Evolutionary conservation across 2,888 invertebrate genomes (phyloP).

Genomic region (Lomographa bimaculata): DNA sequence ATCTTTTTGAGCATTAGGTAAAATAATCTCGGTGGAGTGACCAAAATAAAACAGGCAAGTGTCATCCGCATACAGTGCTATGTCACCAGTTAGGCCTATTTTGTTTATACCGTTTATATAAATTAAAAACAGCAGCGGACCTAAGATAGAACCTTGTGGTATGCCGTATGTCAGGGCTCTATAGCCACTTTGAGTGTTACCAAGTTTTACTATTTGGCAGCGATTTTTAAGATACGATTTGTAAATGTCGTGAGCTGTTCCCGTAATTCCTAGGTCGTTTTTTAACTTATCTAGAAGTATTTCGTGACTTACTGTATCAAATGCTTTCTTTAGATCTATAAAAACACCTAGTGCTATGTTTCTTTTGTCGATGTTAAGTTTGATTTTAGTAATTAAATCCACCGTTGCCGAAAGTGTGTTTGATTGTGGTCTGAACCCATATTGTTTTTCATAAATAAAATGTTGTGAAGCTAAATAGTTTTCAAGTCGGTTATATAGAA

Average conservation of each 20-base stretch:
- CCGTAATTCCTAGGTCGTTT: slow-evolving; percentile 3
- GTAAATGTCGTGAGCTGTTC: slow-evolving; percentile 5
- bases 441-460: slow-evolving; percentile 14
- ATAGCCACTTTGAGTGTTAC: background rate
- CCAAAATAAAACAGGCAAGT: slow-evolving; percentile 27
- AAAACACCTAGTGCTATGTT: slow-evolving; percentile 10
- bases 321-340: slow-evolving; percentile 16
- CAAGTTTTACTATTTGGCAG: slow-evolving; percentile 11
- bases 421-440: slow-evolving; percentile 18
- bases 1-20: slow-evolving; percentile 21
- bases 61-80: slow-evolving; percentile 11
- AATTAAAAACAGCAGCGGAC: slow-evolving; percentile 6
- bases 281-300: slow-evolving; percentile 3
- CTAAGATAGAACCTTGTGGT: slow-evolving; percentile 11
- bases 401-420: slow-evolving; percentile 19
- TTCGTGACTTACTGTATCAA: slow-evolving; percentile 12
- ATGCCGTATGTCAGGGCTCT: background rate
- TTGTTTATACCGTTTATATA: slow-evolving; percentile 4
- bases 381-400: slow-evolving; percentile 14
- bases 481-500: slow-evolving; percentile 12
- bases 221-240: slow-evolving; percentile 8
- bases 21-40: slow-evolving; percentile 9
- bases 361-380: slow-evolving; percentile 13
- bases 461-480: background rate
- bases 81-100: slow-evolving; percentile 4